Evolutionary conservation across 1,140 invertebrate genomes (phyloP).

Genomic region (Doryteuthis pealeii): DNA sequence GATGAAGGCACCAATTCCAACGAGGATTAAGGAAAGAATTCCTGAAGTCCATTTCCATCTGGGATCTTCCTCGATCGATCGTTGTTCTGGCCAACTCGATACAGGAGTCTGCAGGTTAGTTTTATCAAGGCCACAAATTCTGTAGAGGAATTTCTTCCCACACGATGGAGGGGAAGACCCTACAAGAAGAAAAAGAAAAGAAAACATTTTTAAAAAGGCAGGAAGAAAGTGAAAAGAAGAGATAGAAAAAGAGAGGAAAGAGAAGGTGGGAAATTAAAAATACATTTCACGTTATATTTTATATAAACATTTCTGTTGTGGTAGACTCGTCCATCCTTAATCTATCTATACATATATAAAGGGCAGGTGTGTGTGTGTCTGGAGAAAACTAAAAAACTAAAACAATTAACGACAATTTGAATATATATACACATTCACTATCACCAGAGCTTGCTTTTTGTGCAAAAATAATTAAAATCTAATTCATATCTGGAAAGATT

Average conservation of each 20-base stretch:
- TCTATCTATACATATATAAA: too few relatives aligned
- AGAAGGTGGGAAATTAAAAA: background rate
- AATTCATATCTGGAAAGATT: too few relatives aligned
- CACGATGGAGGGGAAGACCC: background rate
- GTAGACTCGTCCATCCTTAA: too few relatives aligned
- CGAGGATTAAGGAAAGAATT: conserved; percentile 16
- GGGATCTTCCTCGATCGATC: conserved; percentile 26
- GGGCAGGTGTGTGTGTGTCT: too few relatives aligned
- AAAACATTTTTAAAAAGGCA: too few relatives aligned
- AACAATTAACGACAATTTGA: too few relatives aligned
- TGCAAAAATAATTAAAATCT: too few relatives aligned
- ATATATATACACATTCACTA: too few relatives aligned
- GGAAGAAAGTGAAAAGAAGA: too few relatives aligned
- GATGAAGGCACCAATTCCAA: conserved; percentile 19
- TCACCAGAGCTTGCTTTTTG: too few relatives aligned
- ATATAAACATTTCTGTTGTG: background rate
- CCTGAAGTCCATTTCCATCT: conserved; percentile 26
- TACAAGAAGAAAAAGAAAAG: background rate
- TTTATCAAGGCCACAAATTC: conserved; percentile 31
- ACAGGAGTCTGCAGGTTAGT: background rate
- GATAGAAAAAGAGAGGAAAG: background rate
- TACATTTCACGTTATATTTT: background rate
- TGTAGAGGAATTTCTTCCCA: conserved; percentile 15
- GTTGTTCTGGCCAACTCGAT: conserved; percentile 21
- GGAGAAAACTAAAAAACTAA: too few relatives aligned